These are phyloP conservation scores for Cantharis rufa DNA, from an alignment of 2,888 invertebrate species.

Conservation along the genomic window DNA sequence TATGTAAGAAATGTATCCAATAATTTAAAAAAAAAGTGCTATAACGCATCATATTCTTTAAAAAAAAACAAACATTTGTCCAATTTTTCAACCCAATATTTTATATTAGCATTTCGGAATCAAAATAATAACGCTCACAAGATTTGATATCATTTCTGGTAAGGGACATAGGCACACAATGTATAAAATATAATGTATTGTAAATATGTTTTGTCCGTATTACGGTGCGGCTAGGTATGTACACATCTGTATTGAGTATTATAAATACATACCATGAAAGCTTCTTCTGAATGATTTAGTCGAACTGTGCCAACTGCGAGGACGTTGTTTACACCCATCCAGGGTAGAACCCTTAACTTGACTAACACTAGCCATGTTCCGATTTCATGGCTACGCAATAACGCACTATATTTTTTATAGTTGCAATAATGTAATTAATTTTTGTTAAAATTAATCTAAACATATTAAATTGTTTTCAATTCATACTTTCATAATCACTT, in stretches of 20 bases:
- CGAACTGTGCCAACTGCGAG: slow-evolving; percentile 54
- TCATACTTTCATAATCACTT: neutral
- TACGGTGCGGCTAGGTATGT: neutral
- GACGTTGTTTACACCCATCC: slow-evolving; percentile 45
- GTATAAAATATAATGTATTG: neutral
- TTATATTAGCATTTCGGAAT: neutral
- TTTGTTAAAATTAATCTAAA: neutral
- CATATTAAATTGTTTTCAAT: neutral
- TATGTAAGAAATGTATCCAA: neutral
- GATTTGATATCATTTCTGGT: neutral
- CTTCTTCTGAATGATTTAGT: slow-evolving; percentile 38
- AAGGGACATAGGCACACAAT: neutral
- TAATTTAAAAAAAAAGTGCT: too few relatives aligned
- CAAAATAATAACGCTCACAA: neutral
- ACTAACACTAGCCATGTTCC: slow-evolving; percentile 33
- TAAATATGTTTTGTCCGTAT: neutral
- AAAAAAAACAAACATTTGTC: neutral
- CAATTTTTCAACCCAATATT: neutral
- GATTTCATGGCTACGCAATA: slow-evolving; percentile 1
- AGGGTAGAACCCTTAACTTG: slow-evolving; percentile 36
- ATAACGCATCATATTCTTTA: too few relatives aligned
- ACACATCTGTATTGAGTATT: neutral
- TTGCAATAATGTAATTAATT: neutral
- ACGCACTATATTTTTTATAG: neutral
- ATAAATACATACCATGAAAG: slow-evolving; percentile 20